phyloP scores from a whole-genome alignment of 2,888 invertebrate genomes.

The Congeria kusceri region DNA sequence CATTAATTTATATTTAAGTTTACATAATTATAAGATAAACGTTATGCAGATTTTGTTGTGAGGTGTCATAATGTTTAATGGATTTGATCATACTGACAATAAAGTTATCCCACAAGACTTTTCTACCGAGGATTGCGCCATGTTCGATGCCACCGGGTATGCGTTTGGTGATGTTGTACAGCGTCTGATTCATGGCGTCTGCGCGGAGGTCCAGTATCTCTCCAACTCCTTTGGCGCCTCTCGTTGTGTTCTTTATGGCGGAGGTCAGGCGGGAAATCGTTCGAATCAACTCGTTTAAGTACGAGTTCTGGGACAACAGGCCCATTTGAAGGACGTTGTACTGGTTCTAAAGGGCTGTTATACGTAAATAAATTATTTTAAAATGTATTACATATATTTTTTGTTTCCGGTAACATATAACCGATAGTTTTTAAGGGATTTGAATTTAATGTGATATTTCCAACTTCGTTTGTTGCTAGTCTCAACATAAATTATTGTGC shows the following conservation, averaged over 20 bases:
- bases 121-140: conserved; percentile 61
- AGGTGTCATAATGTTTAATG: too few species aligned
- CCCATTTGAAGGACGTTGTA: conserved; percentile 78
- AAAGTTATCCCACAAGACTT: conserved; percentile 41
- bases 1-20: too few species aligned
- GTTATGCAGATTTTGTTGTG: too few species aligned
- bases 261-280: conserved; percentile 67
- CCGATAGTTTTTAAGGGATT: too few species aligned
- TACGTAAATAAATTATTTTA: too few species aligned
- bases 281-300: conserved; percentile 71
- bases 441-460: too few species aligned
- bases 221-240: conserved; percentile 64
- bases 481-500: too few species aligned
- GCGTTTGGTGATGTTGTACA: conserved; percentile 57
- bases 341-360: conserved; percentile 76
- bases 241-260: conserved; percentile 66
- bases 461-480: too few species aligned
- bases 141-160: conserved; percentile 63
- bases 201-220: conserved; percentile 59
- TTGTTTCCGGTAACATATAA: too few species aligned
- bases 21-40: too few species aligned
- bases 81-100: too few species aligned
- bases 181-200: conserved; percentile 57
- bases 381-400: too few species aligned
- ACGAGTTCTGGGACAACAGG: conserved; percentile 73